Base-by-base conservation (phyloP, 30 jellyfish, hydroid and myxozoan genomes). In the Nemopilema nomurai region DNA sequence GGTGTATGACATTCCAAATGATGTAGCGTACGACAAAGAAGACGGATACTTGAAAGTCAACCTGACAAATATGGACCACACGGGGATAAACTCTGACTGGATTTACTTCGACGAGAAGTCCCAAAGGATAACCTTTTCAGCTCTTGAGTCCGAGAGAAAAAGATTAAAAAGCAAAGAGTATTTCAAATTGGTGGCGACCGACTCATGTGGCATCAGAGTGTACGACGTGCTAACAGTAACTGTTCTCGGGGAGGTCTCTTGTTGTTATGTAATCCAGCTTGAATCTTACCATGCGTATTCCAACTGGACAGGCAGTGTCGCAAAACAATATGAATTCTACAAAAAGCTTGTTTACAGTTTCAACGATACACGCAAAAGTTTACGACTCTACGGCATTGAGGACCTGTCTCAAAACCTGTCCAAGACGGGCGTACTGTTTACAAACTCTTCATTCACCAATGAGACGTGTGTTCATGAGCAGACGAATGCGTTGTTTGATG, bases 121-220 rank as follows among this genome's bases (percentile, higher is more conserved):
- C 21, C 72, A 73, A 73, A 51, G 72, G 51, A 64, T 87, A 17
- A 78, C 68, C 29, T 8, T 72, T 6, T 69, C 96, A 27, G 89
- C 51, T 29, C 23, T 71, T 9, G 83, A 78, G 16, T 31, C 51
- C 8, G 92, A 72, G 1, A 28, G 70, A 57, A 53, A 52, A 1
- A 24, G 8, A 0, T 16, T 28, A 22, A 74, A 6, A 25, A 68
- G 79, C 22, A 67, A 73, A 72, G 51, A 77, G 51, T 65, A 74
- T 62, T 87, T 76, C 62, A 53, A 67, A 49, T 16, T 87, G 64
- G 67, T 78, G 24, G 83, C 79, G n/a, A 71, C 79, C 18, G 96
- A 87, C 49, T 79, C 96, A n/a, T 87, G 96, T 70, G 96, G 90
- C 19, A 75, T 90, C 20, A 24, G 80, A 7, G 90, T 87, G 0